Conservation (phyloP, 2,888 invertebrate genomes). For the Mechanitis mazaeus region DNA sequence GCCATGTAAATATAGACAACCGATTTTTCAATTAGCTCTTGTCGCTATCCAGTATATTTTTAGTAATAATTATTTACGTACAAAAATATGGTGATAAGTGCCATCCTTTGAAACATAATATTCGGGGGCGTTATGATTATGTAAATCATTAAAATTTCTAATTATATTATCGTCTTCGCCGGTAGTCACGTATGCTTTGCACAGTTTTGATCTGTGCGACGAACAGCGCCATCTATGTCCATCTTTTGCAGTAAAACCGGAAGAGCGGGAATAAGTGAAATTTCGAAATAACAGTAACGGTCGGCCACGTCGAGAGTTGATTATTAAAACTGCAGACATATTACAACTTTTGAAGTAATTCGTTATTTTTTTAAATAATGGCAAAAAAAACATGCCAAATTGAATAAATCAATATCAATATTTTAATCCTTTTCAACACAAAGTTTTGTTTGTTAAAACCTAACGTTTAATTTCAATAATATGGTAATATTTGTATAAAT, state of each 20-base stretch:
- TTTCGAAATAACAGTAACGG: slow-evolving; percentile 25
- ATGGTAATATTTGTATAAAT: no score
- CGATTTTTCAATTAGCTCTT: no score
- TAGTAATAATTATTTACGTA: neutral
- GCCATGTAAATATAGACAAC: no score
- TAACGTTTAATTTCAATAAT: no score
- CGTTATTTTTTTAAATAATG: neutral
- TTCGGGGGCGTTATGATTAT: slow-evolving; percentile 13
- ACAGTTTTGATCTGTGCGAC: slow-evolving; percentile 25
- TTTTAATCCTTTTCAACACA: no score
- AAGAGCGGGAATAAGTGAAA: slow-evolving; percentile 26
- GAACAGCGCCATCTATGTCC: slow-evolving; percentile 31
- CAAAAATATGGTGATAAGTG: slow-evolving; percentile 14
- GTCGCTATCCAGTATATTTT: no score
- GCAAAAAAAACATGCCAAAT: neutral
- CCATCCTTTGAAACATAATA: slow-evolving; percentile 15
- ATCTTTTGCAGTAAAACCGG: slow-evolving; percentile 15
- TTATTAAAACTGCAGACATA: slow-evolving; percentile 19
- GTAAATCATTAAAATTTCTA: neutral
- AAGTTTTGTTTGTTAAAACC: no score
- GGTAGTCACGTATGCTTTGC: slow-evolving; percentile 26
- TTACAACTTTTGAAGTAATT: neutral
- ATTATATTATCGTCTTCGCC: slow-evolving; percentile 16
- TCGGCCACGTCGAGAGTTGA: slow-evolving; percentile 27
- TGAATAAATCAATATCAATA: neutral